Base-by-base conservation (phyloP, 1,140 invertebrate genomes). In the Leptonema lineaticorne region DNA sequence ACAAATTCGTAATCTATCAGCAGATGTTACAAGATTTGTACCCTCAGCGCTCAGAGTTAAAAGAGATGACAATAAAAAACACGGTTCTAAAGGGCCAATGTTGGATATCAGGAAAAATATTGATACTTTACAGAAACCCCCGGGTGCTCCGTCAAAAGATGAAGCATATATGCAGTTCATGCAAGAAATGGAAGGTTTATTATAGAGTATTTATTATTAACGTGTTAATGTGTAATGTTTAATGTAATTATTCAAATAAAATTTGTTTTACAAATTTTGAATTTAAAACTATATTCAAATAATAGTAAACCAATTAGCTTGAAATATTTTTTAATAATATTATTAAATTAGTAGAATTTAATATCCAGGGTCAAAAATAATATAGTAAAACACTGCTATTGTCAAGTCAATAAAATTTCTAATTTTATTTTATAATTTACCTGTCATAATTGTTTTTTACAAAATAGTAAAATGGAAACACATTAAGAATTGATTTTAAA, bases 141-240 rank as follows among this genome's bases (percentile, higher is more conserved):
- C 74, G 6, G 74, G 75, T 27, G 82, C 84, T 72, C 88, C 88
- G 37, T 97, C 92, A 33, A 98, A 98, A 78, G 96, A 98, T 76
- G 96, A 98, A 78, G 96, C 96, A 30, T 99, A 99, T 76, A 90
- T 95, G 82, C 93, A 96, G 77, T 99, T 99, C 79, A 98, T 99
- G 95, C 90, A 92, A 80, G 96, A 99, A 85, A 97, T 99, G 95
- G 89, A 97, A 80, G 93, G 90, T 41, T 82, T 98, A 24, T 84
- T 98, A 75, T 97, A 86, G 69, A 6, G 5, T 33, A 41, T 41
- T 14, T 14, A 41, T 41, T n/a, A n/a, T n/a, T n/a, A n/a, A n/a
- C n/a, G n/a, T n/a, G n/a, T n/a, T n/a, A n/a, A 33, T 33, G 30
- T 33, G 11, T 33, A 5, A 11, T 11, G 30, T 33, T 41, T 11